Evolutionary conservation across 1,140 invertebrate species (phyloP), one percentile per base, ranked within the genome.

Genomic region (Achatina immaculata): DNA sequence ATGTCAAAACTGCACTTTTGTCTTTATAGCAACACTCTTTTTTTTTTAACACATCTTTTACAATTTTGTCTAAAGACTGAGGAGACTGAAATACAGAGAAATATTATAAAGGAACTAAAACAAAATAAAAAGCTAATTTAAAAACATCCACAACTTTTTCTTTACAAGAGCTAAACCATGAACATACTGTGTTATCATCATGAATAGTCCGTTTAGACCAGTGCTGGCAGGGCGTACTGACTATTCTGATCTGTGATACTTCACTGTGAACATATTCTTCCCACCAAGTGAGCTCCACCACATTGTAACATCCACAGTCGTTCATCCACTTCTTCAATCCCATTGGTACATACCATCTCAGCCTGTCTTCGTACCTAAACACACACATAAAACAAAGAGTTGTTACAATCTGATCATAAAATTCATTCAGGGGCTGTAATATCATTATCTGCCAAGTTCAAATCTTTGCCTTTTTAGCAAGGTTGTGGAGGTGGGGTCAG

Each of bases 211-310:
- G 83, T 65, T 89, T 87, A 73, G 90, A 90, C 93, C 93, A 93
- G 85, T 93, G 93, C 79, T 93, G 92, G 77, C 90, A 88, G 9
- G 93, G 93, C 14, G 90, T 90, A 84, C 92, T 92, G 7, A 88
- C 88, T 86, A 93, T 88, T 43, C 83, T 88, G 16, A 92, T 83
- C 38, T 88, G 84, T 16, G 80, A 75, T 31, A 88, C 66, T 74
- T 82, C 82, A 42, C 36, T 38, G n/a, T 34, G 38, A 14, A 72
- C 69, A 45, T 87, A 81, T 55, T 89, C 84, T 51, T 93, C 89
- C 92, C 93, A 93, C 93, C 93, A 93, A 19, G 86, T 85, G 43
- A 92, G 75, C 83, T 93, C 92, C 24, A 85, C 78, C 0, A 92
- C 88, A 83, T 92, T 91, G 55, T 87, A 81, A 85, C 88, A 90